Evolutionary conservation across 1,140 invertebrate genomes (phyloP), one percentile per base, ranked within the genome.

Genomic region (Proctacanthus coquilletti): DNA sequence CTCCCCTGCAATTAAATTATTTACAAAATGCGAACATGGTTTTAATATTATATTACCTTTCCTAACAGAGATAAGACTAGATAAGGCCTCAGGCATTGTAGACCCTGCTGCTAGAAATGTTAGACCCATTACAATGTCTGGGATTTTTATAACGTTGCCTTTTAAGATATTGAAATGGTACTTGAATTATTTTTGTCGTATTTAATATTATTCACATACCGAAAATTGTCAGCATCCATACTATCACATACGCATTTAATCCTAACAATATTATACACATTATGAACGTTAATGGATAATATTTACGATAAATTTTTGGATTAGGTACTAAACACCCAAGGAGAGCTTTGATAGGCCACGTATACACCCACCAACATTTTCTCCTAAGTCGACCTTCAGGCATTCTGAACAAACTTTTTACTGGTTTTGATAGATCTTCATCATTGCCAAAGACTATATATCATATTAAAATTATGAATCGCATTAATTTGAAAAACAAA

Each of bases 171-270:
- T n/a, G n/a, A n/a, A n/a, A n/a, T n/a, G n/a, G n/a, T n/a, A n/a
- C n/a, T n/a, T n/a, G n/a, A n/a, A n/a, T n/a, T n/a, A n/a, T n/a
- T n/a, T n/a, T n/a, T n/a, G n/a, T n/a, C n/a, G n/a, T n/a, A n/a
- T n/a, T n/a, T n/a, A n/a, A n/a, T n/a, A n/a, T n/a, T n/a, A n/a
- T n/a, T n/a, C n/a, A n/a, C n/a, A n/a, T n/a, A 73, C 85, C 87
- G 39, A 92, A 75, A 3, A 87, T 68, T 2, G 84, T 84, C 43
- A 92, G 80, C 77, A 91, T 89, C 88, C 88, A 95, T 0, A 87
- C 80, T 8, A 87, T 77, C 15, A 92, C 45, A 50, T 92, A 95
- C 0, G 85, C 85, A 30, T 84, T 75, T 1, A 70, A 52, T 0
- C 80, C 85, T 36, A 94, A 86, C 76, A 82, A 88, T 1, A 85